phyloP scores from a whole-genome alignment of 1,140 invertebrate genomes.

The Drosophila persimilis region DNA sequence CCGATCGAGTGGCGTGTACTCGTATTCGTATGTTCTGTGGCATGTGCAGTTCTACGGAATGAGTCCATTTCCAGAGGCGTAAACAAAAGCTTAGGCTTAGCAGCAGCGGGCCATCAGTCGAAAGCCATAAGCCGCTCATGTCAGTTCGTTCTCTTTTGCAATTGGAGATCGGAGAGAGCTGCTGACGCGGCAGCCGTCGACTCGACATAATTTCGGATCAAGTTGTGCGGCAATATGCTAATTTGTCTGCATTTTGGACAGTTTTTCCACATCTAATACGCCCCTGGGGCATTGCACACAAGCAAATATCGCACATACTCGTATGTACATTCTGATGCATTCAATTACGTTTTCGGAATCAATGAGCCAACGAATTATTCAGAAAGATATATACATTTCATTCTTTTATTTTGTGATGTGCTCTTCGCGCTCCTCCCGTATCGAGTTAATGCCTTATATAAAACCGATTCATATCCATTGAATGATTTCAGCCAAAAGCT shows the following conservation, averaged over 20 bases:
- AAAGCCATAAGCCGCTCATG: slow-evolving; percentile 46
- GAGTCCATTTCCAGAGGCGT: slow-evolving; percentile 46
- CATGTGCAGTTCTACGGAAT: slow-evolving; percentile 51
- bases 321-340: slow-evolving; percentile 34
- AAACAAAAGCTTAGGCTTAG: slow-evolving; percentile 61
- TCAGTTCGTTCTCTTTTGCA: slow-evolving; percentile 33
- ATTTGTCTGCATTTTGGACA: slow-evolving; percentile 38
- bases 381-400: slow-evolving; percentile 57
- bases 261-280: slow-evolving; percentile 57
- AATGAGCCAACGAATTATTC: slow-evolving; percentile 71
- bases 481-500: slow-evolving; percentile 42
- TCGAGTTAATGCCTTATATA: slow-evolving; percentile 39
- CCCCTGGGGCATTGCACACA: slow-evolving; percentile 4
- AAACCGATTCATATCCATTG: slow-evolving; percentile 69
- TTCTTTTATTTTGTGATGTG: slow-evolving; percentile 30
- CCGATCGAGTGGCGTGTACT: slow-evolving; percentile 14
- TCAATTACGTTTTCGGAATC: slow-evolving; percentile 78
- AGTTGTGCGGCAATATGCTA: slow-evolving; percentile 48
- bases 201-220: slow-evolving; percentile 53
- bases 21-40: slow-evolving; percentile 17
- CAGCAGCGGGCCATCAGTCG: slow-evolving; percentile 17
- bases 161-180: slow-evolving; percentile 42
- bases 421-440: background rate
- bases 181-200: slow-evolving; percentile 50
- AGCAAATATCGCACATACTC: slow-evolving; percentile 1